Conservation (phyloP, 1,140 invertebrate species). For the Streblospio benedicti region DNA sequence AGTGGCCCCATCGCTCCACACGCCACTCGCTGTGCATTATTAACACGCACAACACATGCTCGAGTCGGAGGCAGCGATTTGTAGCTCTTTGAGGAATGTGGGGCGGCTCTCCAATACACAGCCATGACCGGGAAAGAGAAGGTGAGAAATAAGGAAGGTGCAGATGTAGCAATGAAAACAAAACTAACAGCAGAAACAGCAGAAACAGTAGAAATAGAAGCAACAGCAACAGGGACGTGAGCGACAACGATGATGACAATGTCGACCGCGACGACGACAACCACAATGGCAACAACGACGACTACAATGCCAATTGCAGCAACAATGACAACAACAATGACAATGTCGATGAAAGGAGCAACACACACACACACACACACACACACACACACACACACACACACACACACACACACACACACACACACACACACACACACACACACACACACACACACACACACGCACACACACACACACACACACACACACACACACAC, state of each 20-base stretch:
- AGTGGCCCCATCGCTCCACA: too few relatives aligned
- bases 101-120: too few relatives aligned
- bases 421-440: constrained; percentile 14
- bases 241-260: too few relatives aligned
- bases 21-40: too few relatives aligned
- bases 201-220: too few relatives aligned
- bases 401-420: constrained; percentile 14
- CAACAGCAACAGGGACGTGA: constrained; percentile 16
- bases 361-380: constrained; percentile 7
- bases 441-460: constrained; percentile 16
- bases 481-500: constrained; percentile 16
- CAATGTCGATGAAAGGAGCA: not conserved
- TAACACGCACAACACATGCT: too few relatives aligned
- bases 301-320: too few relatives aligned
- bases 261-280: constrained; percentile 16
- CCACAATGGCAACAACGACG: constrained; percentile 11
- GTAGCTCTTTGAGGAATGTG: too few relatives aligned
- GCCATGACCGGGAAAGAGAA: not conserved
- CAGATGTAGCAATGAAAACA: constrained; percentile 10
- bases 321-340: not conserved
- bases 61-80: too few relatives aligned
- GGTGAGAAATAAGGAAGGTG: constrained; percentile 1
- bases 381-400: constrained; percentile 16
- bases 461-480: constrained; percentile 14
- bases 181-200: too few relatives aligned